Evolutionary conservation across 2,888 invertebrate genomes (phyloP), one percentile per base, ranked within the genome.

Genomic region (Thereva nobilitata): DNA sequence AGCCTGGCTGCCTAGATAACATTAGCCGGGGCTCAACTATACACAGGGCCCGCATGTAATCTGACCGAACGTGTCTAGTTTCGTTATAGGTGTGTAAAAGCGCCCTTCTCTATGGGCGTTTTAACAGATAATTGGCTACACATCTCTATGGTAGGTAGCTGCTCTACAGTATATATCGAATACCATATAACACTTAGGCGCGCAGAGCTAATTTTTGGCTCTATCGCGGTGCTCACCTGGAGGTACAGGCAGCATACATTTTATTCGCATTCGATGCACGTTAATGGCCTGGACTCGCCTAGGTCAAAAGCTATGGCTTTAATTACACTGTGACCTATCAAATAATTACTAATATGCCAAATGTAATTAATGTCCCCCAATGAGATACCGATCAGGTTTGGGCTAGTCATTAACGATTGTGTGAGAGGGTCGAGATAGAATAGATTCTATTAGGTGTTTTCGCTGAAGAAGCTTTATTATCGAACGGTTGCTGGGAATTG

Each of bases 271-370:
- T 35, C 10, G 38, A 37, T 44, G 37, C 38, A 37, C 49, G 12
- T 47, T 56, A 59, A 49, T 47, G 49, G 37, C 47, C 12, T 38
- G 42, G 59, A 47, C 49, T 44, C 49, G 47, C 59, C 59, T 44
- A 49, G 59, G 45, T 59, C 59, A 59, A 59, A 59, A 12, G 49
- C 49, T 47, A 38, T 47, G 49, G 35, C 59, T 59, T 59, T 59
- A 59, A 59, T 59, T 59, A 59, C 59, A 59, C 49, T 49, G 59
- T 59, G 45, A 44, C 59, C 59, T 59, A 59, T 47, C 59, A 59
- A 59, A 59, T 59, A 59, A 59, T 59, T 59, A 59, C 59, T 47
- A 59, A 59, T 59, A 49, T 59, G 59, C 59, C 59, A 49, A 59
- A 59, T 49, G 49, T 59, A 59, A 59, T 59, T 59, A 59, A 59